These are phyloP conservation scores for Rhabdomys pumilio DNA, from an alignment of 2,797 vertebrate genomes.

Conservation along the genomic window DNA sequence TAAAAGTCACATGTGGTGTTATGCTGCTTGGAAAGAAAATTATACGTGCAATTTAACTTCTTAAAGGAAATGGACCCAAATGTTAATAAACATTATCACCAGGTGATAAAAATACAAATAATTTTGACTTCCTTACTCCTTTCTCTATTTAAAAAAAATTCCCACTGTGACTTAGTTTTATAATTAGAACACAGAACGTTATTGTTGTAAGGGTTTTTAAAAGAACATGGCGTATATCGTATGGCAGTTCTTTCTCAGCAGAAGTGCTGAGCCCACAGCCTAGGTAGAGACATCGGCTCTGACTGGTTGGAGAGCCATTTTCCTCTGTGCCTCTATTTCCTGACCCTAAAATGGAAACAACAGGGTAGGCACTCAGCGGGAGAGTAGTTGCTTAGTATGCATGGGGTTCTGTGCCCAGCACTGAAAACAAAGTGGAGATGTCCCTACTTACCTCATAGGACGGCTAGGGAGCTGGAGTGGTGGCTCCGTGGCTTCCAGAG, in stretches of 20 bases:
- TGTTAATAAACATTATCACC: constrained; percentile 78
- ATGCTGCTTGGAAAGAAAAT: constrained; percentile 73
- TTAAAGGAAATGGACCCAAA: constrained; percentile 73
- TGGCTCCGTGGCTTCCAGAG: neutral
- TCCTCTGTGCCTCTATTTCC: constrained; percentile 39
- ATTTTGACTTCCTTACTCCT: constrained; percentile 72
- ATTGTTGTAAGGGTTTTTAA: constrained; percentile 74
- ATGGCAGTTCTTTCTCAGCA: neutral
- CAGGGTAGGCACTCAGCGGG: too few species aligned
- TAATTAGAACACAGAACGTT: constrained; percentile 75
- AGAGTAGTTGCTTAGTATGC: neutral
- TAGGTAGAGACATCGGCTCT: neutral
- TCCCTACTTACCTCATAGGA: neutral
- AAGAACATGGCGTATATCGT: constrained; percentile 3
- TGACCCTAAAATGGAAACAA: constrained; percentile 24
- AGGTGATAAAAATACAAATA: constrained; percentile 79
- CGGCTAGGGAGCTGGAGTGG: neutral
- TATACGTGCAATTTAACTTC: constrained; percentile 81
- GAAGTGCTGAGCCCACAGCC: neutral
- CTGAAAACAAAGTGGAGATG: neutral
- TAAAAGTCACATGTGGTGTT: constrained; percentile 65
- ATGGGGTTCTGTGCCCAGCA: neutral
- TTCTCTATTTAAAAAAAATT: constrained; percentile 71
- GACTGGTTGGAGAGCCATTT: neutral
- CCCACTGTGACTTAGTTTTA: constrained; percentile 73